Evolutionary conservation across 2,797 vertebrate species (phyloP).

Genomic region (Paratrypauchen microcephalus): DNA sequence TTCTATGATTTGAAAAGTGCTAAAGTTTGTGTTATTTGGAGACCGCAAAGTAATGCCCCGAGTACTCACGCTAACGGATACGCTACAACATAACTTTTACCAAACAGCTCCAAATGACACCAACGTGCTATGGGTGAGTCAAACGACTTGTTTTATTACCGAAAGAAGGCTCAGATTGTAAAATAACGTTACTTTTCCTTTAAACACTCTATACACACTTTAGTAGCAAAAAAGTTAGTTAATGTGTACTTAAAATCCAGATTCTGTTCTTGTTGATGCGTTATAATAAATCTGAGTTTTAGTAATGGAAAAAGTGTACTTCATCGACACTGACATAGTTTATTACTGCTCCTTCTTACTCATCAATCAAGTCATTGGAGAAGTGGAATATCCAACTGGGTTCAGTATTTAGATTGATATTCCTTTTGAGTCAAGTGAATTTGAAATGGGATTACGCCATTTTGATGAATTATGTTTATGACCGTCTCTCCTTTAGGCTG

Average conservation of each 20-base stretch:
- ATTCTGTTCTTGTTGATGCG: background rate
- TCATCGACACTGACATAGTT: slow-evolving; percentile 2
- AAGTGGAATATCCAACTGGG: background rate
- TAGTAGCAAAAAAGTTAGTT: too few species aligned
- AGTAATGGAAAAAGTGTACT: background rate
- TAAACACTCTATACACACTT: too few species aligned
- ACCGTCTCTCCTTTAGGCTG: slow-evolving; percentile 21
- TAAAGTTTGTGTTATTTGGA: too few species aligned
- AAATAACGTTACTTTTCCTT: too few species aligned
- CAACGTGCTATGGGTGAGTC: too few species aligned
- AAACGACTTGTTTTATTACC: too few species aligned
- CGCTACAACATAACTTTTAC: too few species aligned
- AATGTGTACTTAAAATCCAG: background rate
- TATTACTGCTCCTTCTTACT: background rate
- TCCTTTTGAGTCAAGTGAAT: background rate
- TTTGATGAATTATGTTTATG: slow-evolving; percentile 18
- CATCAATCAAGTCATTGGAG: slow-evolving; percentile 8
- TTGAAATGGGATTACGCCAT: background rate
- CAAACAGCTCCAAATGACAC: too few species aligned
- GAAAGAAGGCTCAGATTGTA: too few species aligned
- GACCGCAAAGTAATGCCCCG: too few species aligned
- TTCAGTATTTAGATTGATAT: background rate
- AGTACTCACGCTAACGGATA: too few species aligned
- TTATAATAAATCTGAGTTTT: background rate
- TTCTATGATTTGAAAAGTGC: too few species aligned